Conservation (phyloP, 2,888 invertebrate species). For the Clanis bilineata region DNA sequence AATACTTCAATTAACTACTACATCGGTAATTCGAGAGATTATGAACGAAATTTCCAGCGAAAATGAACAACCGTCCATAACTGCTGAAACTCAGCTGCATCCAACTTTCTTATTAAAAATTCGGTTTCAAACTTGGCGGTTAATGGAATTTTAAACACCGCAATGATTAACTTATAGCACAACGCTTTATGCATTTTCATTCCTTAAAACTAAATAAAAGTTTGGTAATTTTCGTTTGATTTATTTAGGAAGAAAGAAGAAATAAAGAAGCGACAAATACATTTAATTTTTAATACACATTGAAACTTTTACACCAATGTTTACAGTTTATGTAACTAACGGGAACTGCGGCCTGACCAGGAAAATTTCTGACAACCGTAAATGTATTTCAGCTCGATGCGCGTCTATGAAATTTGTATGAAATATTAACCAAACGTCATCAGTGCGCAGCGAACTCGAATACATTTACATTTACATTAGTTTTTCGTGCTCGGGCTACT, state of each 20-base stretch:
- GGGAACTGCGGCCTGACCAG: no score
- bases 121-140: slow-evolving; percentile 57
- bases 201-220: slow-evolving; percentile 4
- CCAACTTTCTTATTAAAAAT: slow-evolving; percentile 69
- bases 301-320: no score
- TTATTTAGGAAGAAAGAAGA: background rate
- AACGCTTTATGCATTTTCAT: slow-evolving; percentile 32
- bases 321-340: no score
- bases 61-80: slow-evolving; percentile 46
- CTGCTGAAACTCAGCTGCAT: slow-evolving; percentile 37
- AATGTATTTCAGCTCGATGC: no score
- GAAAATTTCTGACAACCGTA: no score
- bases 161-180: slow-evolving; percentile 54
- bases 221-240: background rate
- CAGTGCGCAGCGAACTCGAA: no score
- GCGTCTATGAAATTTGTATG: no score
- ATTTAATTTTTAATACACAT: no score
- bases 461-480: no score
- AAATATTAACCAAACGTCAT: no score
- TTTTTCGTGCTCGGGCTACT: no score
- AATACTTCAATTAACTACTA: slow-evolving; percentile 8
- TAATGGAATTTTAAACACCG: slow-evolving; percentile 68
- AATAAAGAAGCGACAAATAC: no score
- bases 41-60: slow-evolving; percentile 25
- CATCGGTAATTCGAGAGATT: slow-evolving; percentile 10